These are phyloP conservation scores for Hydrotaea diabolus DNA, from an alignment of 2,888 invertebrate species.

Conservation along the genomic window DNA sequence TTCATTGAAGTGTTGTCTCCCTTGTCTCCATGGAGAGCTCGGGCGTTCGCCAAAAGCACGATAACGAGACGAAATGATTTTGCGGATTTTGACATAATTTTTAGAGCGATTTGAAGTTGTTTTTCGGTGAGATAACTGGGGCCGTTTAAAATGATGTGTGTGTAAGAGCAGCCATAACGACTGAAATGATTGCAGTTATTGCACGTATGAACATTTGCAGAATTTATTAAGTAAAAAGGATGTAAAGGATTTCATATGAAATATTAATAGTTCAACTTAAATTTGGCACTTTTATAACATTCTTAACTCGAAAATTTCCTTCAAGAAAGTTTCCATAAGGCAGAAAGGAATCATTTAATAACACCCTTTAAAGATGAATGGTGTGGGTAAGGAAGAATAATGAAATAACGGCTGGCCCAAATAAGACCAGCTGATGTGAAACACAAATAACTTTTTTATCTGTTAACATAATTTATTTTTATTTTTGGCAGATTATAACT, in stretches of 20 bases:
- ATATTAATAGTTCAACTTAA: not conserved
- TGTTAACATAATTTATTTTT: too few relatives aligned
- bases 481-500: too few relatives aligned
- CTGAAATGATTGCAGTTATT: not conserved
- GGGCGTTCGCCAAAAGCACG: not conserved
- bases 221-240: not conserved
- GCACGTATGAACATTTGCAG: too few relatives aligned
- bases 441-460: too few relatives aligned
- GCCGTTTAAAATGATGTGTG: constrained; percentile 1
- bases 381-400: too few relatives aligned
- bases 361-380: too few relatives aligned
- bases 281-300: too few relatives aligned
- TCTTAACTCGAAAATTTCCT: too few relatives aligned
- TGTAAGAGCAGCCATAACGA: not conserved
- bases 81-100: constrained; percentile 12
- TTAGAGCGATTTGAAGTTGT: constrained; percentile 22
- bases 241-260: not conserved
- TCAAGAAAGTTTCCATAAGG: too few relatives aligned
- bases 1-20: constrained; percentile 39
- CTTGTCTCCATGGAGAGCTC: not conserved
- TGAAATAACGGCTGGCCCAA: too few relatives aligned
- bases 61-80: constrained; percentile 11
- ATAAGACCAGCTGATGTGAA: too few relatives aligned
- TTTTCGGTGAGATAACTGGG: not conserved
- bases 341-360: too few relatives aligned